Base-by-base conservation (phyloP, 2,113 vertebrate species). In the Gulo gulo region DNA sequence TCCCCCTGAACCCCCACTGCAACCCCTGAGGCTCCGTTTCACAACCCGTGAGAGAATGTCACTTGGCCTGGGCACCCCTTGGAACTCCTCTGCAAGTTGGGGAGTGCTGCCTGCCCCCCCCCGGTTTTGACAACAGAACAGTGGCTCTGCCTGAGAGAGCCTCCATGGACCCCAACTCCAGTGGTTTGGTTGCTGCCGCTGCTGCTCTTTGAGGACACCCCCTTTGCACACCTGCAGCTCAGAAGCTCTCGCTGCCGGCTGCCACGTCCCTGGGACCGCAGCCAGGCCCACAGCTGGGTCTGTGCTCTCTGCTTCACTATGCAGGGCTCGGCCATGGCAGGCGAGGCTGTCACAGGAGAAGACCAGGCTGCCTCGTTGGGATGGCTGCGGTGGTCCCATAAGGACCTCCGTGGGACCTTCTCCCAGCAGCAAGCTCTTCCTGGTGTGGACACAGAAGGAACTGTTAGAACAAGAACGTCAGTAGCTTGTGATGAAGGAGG, bases 61-160 rank as follows among this genome's bases (percentile, higher is more conserved):
- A 6, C 52, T 21, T 1, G 0, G 24, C 71, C 79, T 1, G 16
- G 36, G 69, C 21, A 39, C 47, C 42, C 55, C 26, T 11, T 6
- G 67, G 11, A 26, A 52, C 55, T 26, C 39, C 55, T 31, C 61
- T 63, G 61, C 26, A 31, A 9, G 31, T 13, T 7, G 42, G 12
- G 11, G 29, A 4, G 2, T 34, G 29, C 47, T 47, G 88, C 50
- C 4, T 18, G 36, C 6, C 24, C 7, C 16, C 45, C 10, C 15
- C 8, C 42, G 4, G 0, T 12, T 80, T 9, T 2, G 50, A 16
- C 36, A 71, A 21, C 0, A 0, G n/a, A 23, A 57, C 2, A 1
- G 45, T 4, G 20, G 47, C 29, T 14, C 45, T 69, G 55, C 31
- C 67, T 0, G 1, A 8, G 26, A n/a, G 18, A 16, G 1, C 45